A percentile compares a stretch with the other conserved stretches of the same genome.
Evolutionary conservation across 2,113 vertebrate species (phyloP).

Genomic region (Thryonomys swinderianus): DNA sequence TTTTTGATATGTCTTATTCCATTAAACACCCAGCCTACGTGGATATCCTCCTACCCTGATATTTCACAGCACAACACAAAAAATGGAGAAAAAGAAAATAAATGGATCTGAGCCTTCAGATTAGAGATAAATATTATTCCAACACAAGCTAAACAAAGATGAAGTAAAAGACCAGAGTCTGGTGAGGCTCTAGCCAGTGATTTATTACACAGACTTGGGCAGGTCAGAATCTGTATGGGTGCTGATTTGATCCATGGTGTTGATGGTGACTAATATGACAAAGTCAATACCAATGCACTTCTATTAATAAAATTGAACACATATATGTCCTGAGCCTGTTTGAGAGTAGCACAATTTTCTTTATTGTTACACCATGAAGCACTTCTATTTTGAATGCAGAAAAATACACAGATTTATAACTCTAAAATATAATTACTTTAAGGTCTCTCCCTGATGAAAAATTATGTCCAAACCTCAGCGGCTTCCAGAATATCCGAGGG

Average conservation of each 20-base stretch:
- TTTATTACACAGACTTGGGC: neutral
- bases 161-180: constrained; percentile 12
- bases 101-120: neutral
- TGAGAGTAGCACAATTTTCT: constrained; percentile 21
- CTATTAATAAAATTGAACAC: neutral
- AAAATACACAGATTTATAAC: neutral
- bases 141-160: neutral
- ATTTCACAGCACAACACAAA: neutral
- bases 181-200: neutral
- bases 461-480: neutral
- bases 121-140: constrained; percentile 18
- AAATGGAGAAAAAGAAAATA: neutral
- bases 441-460: neutral
- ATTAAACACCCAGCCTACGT: neutral
- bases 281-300: neutral
- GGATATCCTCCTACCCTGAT: neutral
- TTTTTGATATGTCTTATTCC: neutral
- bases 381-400: constrained; percentile 19
- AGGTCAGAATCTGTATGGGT: neutral
- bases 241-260: neutral
- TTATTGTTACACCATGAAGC: neutral
- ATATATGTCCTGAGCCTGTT: neutral
- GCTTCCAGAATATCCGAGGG: neutral
- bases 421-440: neutral
- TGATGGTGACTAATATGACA: neutral